These are phyloP conservation scores for Sorex araneus DNA, from an alignment of 2,113 vertebrate species.

Conservation along the genomic window DNA sequence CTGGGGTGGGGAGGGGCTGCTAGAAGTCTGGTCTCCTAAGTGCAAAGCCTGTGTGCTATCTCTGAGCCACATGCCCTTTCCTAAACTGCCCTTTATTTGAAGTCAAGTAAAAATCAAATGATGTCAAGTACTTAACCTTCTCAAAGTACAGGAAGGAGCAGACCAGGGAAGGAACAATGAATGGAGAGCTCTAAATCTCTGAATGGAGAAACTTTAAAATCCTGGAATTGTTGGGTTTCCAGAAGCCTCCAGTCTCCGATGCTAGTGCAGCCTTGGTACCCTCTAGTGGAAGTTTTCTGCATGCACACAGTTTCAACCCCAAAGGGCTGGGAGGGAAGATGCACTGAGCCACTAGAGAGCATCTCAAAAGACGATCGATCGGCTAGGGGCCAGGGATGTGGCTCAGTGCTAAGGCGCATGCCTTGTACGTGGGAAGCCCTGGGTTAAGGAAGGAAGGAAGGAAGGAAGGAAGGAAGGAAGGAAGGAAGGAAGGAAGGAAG, in stretches of 20 bases:
- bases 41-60: neutral
- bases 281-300: slow-evolving; percentile 81
- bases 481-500: too few relatives aligned
- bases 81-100: neutral
- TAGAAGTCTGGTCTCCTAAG: too few relatives aligned
- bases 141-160: neutral
- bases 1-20: too few relatives aligned
- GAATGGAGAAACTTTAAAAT: neutral
- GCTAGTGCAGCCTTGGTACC: slow-evolving; percentile 69
- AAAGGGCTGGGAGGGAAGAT: neutral
- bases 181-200: neutral
- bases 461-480: too few relatives aligned
- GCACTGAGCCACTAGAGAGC: neutral
- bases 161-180: slow-evolving; percentile 9
- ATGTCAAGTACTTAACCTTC: slow-evolving; percentile 7
- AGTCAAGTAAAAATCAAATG: slow-evolving; percentile 58
- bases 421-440: neutral
- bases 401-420: neutral
- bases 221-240: neutral
- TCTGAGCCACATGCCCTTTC: too few relatives aligned
- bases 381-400: too few relatives aligned
- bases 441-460: too few relatives aligned
- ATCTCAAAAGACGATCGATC: neutral
- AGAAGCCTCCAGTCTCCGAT: neutral
- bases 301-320: slow-evolving; percentile 35